Base-by-base conservation (phyloP, 2,113 vertebrate genomes). In the Neodontobutis hainanensis region DNA sequence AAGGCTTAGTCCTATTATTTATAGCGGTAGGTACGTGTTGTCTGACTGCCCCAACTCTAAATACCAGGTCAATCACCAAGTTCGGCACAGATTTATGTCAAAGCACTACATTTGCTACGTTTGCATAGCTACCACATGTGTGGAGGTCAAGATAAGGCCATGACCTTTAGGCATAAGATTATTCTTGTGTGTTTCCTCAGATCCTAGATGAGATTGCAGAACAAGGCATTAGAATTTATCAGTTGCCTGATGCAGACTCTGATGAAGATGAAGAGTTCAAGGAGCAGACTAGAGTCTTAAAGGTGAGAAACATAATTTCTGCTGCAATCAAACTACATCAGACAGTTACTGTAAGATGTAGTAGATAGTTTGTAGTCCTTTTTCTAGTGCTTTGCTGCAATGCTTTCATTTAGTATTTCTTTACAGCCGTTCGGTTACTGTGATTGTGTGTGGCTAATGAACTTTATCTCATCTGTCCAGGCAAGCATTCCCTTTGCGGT, bases 211-310 rank as follows among this genome's bases (percentile, higher is more conserved):
- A 97, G 87, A 96, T 97, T 62, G 93, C 91, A 19, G 95, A 97
- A 73, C 95, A 97, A 0, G 95, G 96, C 44, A 97, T 97, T 83
- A 92, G 88, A 53, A 97, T 96, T 75, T 97, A 97, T 85, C 96
- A 97, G 84, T 92, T 97, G 35, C 96, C 96, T 0, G 96, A 97
- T 42, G 96, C 96, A 0, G 96, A 97, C 83, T 97, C 96, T 7
- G 96, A 97, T 14, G 95, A 97, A 77, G 96, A 97, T n/a, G 96
- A 97, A 78, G 96, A 97, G 78, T 97, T 97, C 77, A 97, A 97
- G 84, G 96, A 97, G 70, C 96, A 97, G 91, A 97, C 96, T 5
- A 92, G 95, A 67, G 93, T 96, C 63, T 85, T 97, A 56, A 97
- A 97, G 93, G 96, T 94, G 80, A 84, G 87, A 45, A 44, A 38